Percentiles rank a stretch among this genome's conserved stretches.
Evolutionary conservation across 2,113 vertebrate genomes (phyloP).

Genomic region (Sorex fumeus): DNA sequence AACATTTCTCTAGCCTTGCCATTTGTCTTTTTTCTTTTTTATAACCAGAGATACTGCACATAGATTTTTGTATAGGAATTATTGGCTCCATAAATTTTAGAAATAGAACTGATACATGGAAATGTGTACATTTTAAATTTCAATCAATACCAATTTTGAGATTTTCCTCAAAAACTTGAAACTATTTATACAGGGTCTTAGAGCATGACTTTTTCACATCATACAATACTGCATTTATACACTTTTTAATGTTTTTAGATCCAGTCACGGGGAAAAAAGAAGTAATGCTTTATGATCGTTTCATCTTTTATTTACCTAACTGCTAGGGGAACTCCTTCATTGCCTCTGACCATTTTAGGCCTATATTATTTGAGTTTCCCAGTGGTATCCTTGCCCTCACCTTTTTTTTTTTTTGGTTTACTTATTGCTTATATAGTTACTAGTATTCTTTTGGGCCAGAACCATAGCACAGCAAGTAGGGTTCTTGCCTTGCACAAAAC

Average conservation of each 20-base stretch:
- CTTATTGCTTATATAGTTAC: background rate
- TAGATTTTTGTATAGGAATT: too few species aligned
- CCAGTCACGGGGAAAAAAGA: too few species aligned
- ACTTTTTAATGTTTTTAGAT: background rate
- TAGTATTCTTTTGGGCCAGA: background rate
- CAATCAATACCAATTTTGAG: background rate
- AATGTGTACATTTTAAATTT: background rate
- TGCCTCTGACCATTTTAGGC: background rate
- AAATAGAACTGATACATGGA: background rate
- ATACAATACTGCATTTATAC: background rate
- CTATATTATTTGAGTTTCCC: background rate
- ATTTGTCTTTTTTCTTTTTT: too few species aligned
- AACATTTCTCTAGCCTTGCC: too few species aligned
- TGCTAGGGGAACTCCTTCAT: background rate
- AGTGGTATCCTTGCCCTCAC: background rate
- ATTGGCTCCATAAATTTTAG: too few species aligned
- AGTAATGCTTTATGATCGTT: background rate
- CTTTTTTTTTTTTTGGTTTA: constrained; percentile 31
- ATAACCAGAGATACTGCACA: too few species aligned
- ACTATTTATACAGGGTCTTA: background rate
- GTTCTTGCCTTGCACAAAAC: too few species aligned
- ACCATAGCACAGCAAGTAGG: too few species aligned
- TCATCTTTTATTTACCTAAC: constrained; percentile 45
- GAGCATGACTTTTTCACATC: background rate
- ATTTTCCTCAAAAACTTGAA: background rate